phyloP scores from a whole-genome alignment of 2,797 vertebrate species.

The Hemibagrus guttatus region DNA sequence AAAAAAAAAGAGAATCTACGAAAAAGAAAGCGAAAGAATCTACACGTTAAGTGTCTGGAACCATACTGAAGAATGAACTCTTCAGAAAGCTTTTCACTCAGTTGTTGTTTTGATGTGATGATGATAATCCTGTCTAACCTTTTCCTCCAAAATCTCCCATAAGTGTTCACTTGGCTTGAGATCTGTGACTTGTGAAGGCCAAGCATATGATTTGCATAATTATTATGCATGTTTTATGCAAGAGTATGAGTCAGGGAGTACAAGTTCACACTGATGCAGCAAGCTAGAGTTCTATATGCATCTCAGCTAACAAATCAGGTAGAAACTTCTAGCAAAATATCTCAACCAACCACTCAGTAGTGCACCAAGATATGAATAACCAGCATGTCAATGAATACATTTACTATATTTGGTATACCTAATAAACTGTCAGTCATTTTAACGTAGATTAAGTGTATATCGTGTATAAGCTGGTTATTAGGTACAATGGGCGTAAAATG shows the following conservation, averaged over 20 bases:
- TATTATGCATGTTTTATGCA: conserved; percentile 22
- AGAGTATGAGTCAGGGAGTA: conserved; percentile 1
- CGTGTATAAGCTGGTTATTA: neutral
- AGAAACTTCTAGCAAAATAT: conserved; percentile 18
- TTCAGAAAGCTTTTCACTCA: neutral
- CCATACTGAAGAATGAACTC: neutral
- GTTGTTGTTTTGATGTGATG: neutral
- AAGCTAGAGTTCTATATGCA: conserved; percentile 13
- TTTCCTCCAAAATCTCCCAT: neutral
- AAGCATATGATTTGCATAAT: neutral
- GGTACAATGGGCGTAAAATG: neutral
- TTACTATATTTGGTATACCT: neutral
- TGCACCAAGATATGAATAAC: neutral
- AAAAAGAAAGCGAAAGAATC: too few species aligned
- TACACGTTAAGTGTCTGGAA: neutral
- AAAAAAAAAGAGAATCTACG: too few species aligned
- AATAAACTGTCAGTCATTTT: neutral
- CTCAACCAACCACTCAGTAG: neutral
- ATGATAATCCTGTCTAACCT: neutral
- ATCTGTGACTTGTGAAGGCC: neutral
- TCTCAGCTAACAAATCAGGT: neutral
- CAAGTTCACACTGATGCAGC: conserved; percentile 8
- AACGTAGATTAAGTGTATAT: neutral
- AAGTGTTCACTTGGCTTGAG: neutral
- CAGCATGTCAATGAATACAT: neutral